phyloP scores from a whole-genome alignment of 1,140 invertebrate genomes.

The Heliconius eleuchia region DNA sequence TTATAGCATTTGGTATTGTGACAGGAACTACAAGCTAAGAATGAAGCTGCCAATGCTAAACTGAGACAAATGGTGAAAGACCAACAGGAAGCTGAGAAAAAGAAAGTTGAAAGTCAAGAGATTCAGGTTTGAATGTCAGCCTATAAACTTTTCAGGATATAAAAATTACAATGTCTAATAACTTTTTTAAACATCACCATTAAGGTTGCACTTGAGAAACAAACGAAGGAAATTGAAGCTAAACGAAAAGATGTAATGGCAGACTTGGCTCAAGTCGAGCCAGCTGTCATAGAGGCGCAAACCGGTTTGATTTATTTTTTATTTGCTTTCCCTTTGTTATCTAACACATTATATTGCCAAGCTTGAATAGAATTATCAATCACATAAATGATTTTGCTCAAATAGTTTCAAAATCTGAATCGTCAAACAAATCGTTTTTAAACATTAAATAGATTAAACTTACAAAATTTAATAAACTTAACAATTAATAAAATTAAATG shows the following conservation, averaged over 20 bases:
- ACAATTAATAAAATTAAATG: no score
- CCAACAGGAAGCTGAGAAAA: conserved; percentile 99
- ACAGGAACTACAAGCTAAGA: conserved; percentile 98
- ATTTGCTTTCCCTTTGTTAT: conserved; percentile 21
- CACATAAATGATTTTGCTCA: conserved; percentile 17
- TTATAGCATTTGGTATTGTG: not conserved
- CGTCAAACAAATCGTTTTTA: not conserved
- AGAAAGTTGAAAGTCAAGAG: conserved; percentile 98
- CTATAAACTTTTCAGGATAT: not conserved
- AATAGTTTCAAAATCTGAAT: not conserved
- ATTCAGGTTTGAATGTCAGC: conserved; percentile 87
- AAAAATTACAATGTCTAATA: not conserved
- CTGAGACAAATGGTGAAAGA: conserved; percentile 99
- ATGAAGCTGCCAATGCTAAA: conserved; percentile 99
- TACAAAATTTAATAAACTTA: no score
- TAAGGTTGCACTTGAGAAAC: conserved; percentile 87
- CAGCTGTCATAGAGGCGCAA: conserved; percentile 99
- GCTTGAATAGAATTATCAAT: conserved; percentile 14
- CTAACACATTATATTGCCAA: conserved; percentile 15
- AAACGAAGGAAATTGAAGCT: conserved; percentile 95
- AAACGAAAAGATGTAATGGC: conserved; percentile 96
- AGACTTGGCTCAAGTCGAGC: conserved; percentile 97
- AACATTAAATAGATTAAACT: not conserved
- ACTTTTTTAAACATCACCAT: not conserved
- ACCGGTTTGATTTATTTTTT: conserved; percentile 86